Base-by-base conservation (phyloP, 2,888 invertebrate genomes). In the Heterodera filipjevi region DNA sequence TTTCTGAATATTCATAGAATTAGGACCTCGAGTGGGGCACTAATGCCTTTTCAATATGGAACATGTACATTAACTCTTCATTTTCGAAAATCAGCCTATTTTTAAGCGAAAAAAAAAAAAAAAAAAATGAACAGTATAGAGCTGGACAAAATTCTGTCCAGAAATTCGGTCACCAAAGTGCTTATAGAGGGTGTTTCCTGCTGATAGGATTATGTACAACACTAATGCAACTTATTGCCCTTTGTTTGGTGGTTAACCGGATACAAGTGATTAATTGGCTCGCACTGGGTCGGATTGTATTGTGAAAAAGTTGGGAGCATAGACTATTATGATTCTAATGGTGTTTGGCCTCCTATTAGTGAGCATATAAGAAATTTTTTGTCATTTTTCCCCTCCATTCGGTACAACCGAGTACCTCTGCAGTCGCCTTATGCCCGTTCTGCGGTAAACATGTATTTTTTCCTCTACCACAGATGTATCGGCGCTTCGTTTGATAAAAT, bases 271-370 rank as follows among this genome's bases (percentile, higher is more conserved):
- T n/a, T 46, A 14, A 22, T 3, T 2, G 78, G 78, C n/a, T 44
- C 78, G 10, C 78, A 78, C 39, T 78, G 78, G 78, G 68, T 78
- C 3, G 79, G 64, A 3, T 33, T 78, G 14, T 78, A 30, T 68
- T 77, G 78, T 16, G 27, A 39, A 3, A 12, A 22, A 16, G 1
- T 10, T 0, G 2, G 22, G 8, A 19, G 12, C 3, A 30, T 76
- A 14, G 78, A 78, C 19, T 78, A 78, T 78, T 78, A 66, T 53
- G 78, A 78, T 66, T 78, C 78, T 19, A 66, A 27, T 19, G 78
- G 66, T 10, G 22, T 75, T 12, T 46, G 59, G 75, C 75, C 75
- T 6, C 72, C 72, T 1, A 30, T 1, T 6, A 72, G 72, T 6
- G 12, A 6, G 5, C 22, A 33, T 16, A 72, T 72, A 0, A 3